These are phyloP conservation scores for Mythimna albipuncta DNA, from an alignment of 2,888 invertebrate genomes.

Conservation along the genomic window DNA sequence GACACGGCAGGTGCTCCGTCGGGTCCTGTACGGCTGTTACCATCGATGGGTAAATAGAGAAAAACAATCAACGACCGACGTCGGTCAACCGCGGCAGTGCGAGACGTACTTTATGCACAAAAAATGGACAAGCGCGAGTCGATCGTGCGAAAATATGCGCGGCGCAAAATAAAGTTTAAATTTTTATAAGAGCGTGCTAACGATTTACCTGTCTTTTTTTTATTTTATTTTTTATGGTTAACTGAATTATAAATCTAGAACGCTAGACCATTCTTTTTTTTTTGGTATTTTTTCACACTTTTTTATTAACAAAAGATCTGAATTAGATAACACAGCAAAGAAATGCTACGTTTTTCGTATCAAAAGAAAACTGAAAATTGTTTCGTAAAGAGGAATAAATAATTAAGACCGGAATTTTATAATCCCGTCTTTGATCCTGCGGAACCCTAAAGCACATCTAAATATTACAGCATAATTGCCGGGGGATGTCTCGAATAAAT, in stretches of 20 bases:
- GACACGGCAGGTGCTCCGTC: slow-evolving; percentile 77
- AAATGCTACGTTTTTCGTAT: background rate
- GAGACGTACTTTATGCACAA: slow-evolving; percentile 55
- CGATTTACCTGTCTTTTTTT: background rate
- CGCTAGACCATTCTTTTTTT: background rate
- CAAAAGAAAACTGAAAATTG: slow-evolving; percentile 6
- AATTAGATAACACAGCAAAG: background rate
- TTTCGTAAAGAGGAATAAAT: slow-evolving; percentile 14
- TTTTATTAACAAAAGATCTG: background rate
- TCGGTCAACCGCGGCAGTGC: slow-evolving; percentile 63
- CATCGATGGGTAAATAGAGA: slow-evolving; percentile 71
- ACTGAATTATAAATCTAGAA: background rate
- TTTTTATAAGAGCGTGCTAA: slow-evolving; percentile 3
- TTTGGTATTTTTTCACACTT: background rate
- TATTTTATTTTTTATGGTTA: background rate
- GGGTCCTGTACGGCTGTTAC: slow-evolving; percentile 68
- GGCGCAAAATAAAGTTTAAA: background rate
- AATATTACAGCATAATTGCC: slow-evolving; percentile 70
- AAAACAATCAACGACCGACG: slow-evolving; percentile 65
- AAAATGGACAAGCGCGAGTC: slow-evolving; percentile 63
- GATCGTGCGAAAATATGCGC: slow-evolving; percentile 22
- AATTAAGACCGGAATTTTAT: slow-evolving; percentile 38
- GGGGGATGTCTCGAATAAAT: slow-evolving; percentile 69
- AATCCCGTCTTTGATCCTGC: slow-evolving; percentile 50
- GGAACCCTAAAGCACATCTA: slow-evolving; percentile 64